phyloP scores from a whole-genome alignment of 1,140 invertebrate species.

The Portunus trituberculatus region DNA sequence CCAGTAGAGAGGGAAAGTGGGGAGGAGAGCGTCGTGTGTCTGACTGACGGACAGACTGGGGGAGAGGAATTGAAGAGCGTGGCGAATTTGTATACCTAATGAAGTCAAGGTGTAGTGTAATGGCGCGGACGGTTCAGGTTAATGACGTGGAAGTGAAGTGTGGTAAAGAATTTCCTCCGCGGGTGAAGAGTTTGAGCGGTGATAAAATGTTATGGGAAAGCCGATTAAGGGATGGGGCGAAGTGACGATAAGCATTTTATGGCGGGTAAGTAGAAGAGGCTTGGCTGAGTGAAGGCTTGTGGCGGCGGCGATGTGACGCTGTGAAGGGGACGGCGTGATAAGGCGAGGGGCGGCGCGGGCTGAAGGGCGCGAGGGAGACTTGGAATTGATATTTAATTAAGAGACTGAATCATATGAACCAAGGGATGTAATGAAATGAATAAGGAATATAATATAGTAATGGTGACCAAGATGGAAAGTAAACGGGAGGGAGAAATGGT shows the following conservation, averaged over 20 bases:
- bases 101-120: constrained; percentile 8
- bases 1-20: no score
- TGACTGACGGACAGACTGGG: background rate
- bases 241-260: constrained; percentile 4
- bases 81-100: background rate
- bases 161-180: background rate
- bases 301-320: background rate
- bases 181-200: background rate
- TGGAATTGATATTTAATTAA: no score
- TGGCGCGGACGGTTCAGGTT: background rate
- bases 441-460: no score
- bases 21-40: no score
- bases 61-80: background rate
- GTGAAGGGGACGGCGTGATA: no score
- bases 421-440: no score
- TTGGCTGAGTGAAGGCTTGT: background rate
- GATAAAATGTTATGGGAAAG: constrained; percentile 23
- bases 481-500: no score
- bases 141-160: constrained; percentile 2
- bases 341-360: no score
- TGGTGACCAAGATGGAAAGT: no score
- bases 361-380: no score
- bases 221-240: background rate
- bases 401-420: no score
- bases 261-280: background rate